Percentiles rank a stretch among this genome's conserved stretches.
Conservation (phyloP, 1,140 invertebrate genomes). For the Hestina assimilis region DNA sequence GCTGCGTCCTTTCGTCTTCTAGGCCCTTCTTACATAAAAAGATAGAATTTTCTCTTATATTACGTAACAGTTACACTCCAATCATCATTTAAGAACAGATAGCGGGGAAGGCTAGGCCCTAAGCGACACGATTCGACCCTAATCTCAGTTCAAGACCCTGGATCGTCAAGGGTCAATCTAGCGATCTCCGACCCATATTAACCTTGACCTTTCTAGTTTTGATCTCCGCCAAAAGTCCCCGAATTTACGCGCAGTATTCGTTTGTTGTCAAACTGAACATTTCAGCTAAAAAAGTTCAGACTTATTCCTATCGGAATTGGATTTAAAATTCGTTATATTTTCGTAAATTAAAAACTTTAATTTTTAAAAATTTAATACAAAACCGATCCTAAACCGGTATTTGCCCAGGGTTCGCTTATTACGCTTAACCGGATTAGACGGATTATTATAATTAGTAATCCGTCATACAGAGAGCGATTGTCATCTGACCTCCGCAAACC, state of each 20-base stretch:
- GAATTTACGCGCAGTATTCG: neutral
- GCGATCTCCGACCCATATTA: conserved; percentile 16
- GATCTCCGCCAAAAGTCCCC: neutral
- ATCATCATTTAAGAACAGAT: conserved; percentile 11
- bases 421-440: too few relatives aligned
- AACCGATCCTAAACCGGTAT: too few relatives aligned
- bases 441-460: too few relatives aligned
- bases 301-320: too few relatives aligned
- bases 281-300: neutral
- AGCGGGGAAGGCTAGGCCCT: conserved; percentile 6
- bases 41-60: neutral
- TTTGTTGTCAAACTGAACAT: neutral
- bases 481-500: too few relatives aligned
- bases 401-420: too few relatives aligned
- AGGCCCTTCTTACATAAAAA: neutral
- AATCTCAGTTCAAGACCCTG: conserved; percentile 20
- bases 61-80: conserved; percentile 1
- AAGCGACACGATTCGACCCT: conserved; percentile 25
- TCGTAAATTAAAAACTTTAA: too few relatives aligned
- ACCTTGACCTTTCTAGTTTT: conserved; percentile 4
- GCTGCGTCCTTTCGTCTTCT: too few relatives aligned
- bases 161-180: conserved; percentile 24
- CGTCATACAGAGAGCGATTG: too few relatives aligned
- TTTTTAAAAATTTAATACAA: too few relatives aligned
- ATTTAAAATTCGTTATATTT: too few relatives aligned